Evolutionary conservation across 2,797 vertebrate genomes (phyloP), one percentile per base, ranked within the genome.

Genomic region (Scarus forsteni): DNA sequence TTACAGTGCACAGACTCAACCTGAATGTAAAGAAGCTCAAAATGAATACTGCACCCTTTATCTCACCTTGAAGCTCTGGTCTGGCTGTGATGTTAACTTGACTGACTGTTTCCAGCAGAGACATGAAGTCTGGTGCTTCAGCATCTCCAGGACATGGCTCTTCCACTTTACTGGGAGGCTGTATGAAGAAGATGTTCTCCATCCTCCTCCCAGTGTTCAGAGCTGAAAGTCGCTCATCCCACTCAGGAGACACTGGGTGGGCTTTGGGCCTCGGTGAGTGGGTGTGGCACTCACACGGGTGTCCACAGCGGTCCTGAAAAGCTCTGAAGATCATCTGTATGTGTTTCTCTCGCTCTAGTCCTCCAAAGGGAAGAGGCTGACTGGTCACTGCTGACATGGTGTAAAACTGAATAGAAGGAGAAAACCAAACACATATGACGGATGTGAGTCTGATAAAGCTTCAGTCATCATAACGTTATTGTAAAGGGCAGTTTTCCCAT

Each of bases 321-420:
- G 90, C 84, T 64, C 78, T 90, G 71, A 92, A 89, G 35, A 91
- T 83, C 75, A 85, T 87, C 73, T 94, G 89, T 58, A 96, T 94
- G 79, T 96, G 95, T 58, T 91, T 94, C 73, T 96, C 95, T 65
- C 95, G 89, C 73, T 92, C 90, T 70, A 96, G 91, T 15, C 63
- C 70, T 19, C 90, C 90, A 16, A 93, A 92, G 5, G 95, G 93
- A 70, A 89, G 81, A 44, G 94, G 94, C 85, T 95, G 95, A 49
- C 77, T 80, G 34, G 88, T 93, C 64, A 95, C 88, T 0, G 85
- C 84, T n/a, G 94, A 86, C 94, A 94, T 95, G 64, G 56, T 72
- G 48, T 27, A 0, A 67, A 72, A 69, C 85, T 85, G 50, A 2
- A 50, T 12, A 48, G 7, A 18, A 9, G 27, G 4, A 27, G 27